Evolutionary conservation across 1,140 invertebrate genomes (phyloP).

Genomic region (Piezodorus guildinii): DNA sequence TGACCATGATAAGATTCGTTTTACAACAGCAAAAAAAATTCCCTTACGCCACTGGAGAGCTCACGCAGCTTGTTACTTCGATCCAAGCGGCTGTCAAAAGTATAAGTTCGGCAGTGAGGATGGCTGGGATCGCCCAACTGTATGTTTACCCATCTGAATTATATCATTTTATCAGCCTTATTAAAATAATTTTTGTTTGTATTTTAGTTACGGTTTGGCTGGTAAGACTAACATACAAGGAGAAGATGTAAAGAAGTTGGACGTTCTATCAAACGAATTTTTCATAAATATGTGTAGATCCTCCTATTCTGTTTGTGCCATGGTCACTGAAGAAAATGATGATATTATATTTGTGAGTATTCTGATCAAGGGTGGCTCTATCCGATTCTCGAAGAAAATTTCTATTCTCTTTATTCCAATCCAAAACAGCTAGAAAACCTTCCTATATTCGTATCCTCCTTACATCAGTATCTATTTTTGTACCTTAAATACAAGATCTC

Average conservation of each 20-base stretch:
- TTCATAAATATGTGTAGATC: constrained; percentile 98
- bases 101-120: constrained; percentile 89
- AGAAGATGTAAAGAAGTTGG: constrained; percentile 97
- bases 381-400: no score
- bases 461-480: no score
- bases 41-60: constrained; percentile 80
- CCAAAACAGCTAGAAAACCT: no score
- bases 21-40: constrained; percentile 81
- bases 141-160: constrained; percentile 38
- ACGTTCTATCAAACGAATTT: constrained; percentile 91
- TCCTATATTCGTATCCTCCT: no score
- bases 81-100: constrained; percentile 97
- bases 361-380: no score
- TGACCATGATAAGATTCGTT: constrained; percentile 92
- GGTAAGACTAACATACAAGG: constrained; percentile 93
- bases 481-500: no score
- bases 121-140: constrained; percentile 90
- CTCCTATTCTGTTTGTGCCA: constrained; percentile 80
- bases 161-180: no score
- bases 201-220: constrained; percentile 75
- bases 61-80: constrained; percentile 86
- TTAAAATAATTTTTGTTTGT: no score
- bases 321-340: constrained; percentile 96
- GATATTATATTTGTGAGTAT: constrained; percentile 61
- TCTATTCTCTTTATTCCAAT: no score